A percentile compares a stretch with the other conserved stretches of the same genome.
Evolutionary conservation across 2,113 vertebrate genomes (phyloP).

Genomic region (Xyliphius kryptos): DNA sequence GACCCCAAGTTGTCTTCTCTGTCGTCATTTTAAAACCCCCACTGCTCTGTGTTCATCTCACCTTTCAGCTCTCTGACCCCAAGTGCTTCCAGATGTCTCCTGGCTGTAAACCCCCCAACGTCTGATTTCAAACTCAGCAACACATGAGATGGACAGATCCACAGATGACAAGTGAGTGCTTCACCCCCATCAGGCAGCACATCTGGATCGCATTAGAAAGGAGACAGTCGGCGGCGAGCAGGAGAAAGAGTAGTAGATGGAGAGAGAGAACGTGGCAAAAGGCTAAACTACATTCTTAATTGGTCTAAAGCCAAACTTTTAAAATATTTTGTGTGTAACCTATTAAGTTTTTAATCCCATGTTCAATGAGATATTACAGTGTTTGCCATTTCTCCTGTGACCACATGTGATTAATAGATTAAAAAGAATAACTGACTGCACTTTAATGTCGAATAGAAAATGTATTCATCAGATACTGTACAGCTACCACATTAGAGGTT

Average conservation of each 20-base stretch:
- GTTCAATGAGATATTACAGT: constrained; percentile 15
- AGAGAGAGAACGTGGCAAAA: constrained; percentile 12
- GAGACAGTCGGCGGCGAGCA: constrained; percentile 43
- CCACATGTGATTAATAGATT: constrained; percentile 2
- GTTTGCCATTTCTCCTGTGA: not conserved
- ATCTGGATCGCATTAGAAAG: constrained; percentile 51
- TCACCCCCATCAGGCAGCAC: constrained; percentile 44
- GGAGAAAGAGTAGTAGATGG: constrained; percentile 11
- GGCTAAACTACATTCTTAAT: constrained; percentile 15
- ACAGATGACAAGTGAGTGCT: constrained; percentile 42
- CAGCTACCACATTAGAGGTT: not conserved
- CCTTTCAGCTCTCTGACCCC: constrained; percentile 48
- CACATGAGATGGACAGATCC: constrained; percentile 40
- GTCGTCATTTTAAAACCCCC: constrained; percentile 2
- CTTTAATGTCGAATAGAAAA: not conserved
- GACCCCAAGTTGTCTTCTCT: constrained; percentile 36
- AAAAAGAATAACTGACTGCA: not conserved
- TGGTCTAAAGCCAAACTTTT: constrained; percentile 12
- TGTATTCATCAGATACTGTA: not conserved
- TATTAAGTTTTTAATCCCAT: not conserved
- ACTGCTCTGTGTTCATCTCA: constrained; percentile 34
- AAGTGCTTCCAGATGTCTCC: constrained; percentile 53
- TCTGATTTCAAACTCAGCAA: constrained; percentile 23
- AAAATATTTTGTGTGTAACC: not conserved
- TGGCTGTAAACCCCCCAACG: constrained; percentile 34